Evolutionary conservation across 1,140 invertebrate genomes (phyloP).

Genomic region (Drosophila tropicalis): DNA sequence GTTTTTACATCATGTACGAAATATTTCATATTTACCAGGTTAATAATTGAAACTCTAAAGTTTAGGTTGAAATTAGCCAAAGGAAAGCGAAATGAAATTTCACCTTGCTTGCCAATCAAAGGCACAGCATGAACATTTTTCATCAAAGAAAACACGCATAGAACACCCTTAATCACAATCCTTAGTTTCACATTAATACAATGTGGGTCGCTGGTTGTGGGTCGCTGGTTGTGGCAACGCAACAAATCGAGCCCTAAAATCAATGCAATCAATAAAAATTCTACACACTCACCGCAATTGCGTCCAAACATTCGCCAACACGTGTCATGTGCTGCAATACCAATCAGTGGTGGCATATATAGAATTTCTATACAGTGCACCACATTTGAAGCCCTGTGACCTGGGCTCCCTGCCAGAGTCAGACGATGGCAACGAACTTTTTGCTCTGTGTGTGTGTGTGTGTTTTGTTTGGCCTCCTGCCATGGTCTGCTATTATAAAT

Average conservation of each 20-base stretch:
- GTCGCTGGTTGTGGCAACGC: slow-evolving; percentile 31
- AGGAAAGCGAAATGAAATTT: too few species aligned
- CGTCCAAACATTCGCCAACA: slow-evolving; percentile 28
- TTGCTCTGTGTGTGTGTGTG: slow-evolving; percentile 23
- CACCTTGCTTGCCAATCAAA: not conserved
- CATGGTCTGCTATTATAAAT: slow-evolving; percentile 53
- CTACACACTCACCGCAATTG: slow-evolving; percentile 28
- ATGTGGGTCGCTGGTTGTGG: slow-evolving; percentile 38
- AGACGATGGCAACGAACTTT: slow-evolving; percentile 64
- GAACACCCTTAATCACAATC: not conserved
- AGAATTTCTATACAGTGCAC: slow-evolving; percentile 51
- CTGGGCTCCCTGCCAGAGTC: slow-evolving; percentile 38
- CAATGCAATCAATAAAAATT: slow-evolving; percentile 77
- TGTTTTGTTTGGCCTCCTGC: slow-evolving; percentile 39
- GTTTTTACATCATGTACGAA: not conserved
- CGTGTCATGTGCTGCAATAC: slow-evolving; percentile 47
- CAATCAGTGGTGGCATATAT: slow-evolving; percentile 58
- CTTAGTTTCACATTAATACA: slow-evolving; percentile 1
- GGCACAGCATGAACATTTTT: not conserved
- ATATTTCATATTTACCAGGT: too few species aligned
- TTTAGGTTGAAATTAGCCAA: too few species aligned
- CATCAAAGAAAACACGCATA: not conserved
- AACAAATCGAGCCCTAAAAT: slow-evolving; percentile 68
- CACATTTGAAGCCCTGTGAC: slow-evolving; percentile 40
- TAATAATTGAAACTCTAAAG: too few species aligned